These are phyloP conservation scores for Excalfactoria chinensis DNA, from an alignment of 2,113 vertebrate species.

Conservation along the genomic window DNA sequence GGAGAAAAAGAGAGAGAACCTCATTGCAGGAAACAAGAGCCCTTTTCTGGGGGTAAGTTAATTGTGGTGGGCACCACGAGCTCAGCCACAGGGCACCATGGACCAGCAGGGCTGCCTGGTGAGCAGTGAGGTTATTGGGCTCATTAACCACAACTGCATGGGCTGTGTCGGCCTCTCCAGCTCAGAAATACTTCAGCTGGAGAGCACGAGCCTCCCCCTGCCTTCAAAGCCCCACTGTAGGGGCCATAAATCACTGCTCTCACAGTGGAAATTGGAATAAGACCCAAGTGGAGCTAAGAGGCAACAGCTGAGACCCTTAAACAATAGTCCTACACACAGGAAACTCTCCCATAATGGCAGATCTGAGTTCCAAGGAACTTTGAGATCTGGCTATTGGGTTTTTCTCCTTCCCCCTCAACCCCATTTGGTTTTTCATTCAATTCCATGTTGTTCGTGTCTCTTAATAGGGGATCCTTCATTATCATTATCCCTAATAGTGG, in stretches of 20 bases:
- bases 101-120: accelerated
- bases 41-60: neutral
- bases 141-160: neutral
- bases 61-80: accelerated
- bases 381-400: conserved; percentile 4
- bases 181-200: neutral
- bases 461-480: conserved; percentile 82
- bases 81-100: accelerated
- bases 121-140: neutral
- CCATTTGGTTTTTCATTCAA: conserved; percentile 1
- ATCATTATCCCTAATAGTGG: conserved; percentile 85
- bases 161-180: neutral
- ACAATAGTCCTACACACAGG: neutral
- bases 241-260: neutral
- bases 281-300: neutral
- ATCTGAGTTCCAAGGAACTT: conserved; percentile 60
- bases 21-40: neutral
- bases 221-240: neutral
- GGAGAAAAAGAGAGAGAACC: neutral
- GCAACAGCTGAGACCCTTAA: neutral
- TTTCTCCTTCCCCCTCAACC: neutral
- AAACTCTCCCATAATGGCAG: neutral
- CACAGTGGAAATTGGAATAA: neutral
- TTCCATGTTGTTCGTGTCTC: conserved; percentile 62
- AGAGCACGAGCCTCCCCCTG: neutral